A percentile compares a stretch with the other conserved stretches of the same genome.
Evolutionary conservation across 2,797 vertebrate species (phyloP).

Genomic region (Lemur catta): DNA sequence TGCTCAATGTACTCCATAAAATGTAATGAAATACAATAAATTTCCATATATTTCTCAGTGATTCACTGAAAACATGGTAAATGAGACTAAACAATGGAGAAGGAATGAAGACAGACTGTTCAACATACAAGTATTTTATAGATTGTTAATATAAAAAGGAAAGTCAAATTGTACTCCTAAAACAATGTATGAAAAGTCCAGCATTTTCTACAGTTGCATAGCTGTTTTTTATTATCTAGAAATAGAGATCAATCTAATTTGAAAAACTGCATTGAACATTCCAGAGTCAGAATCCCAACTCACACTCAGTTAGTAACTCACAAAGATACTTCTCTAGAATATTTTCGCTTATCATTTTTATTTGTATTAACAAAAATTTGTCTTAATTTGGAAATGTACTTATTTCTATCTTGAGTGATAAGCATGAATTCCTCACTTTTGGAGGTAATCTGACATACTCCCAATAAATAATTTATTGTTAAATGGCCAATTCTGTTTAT

Average conservation of each 20-base stretch:
- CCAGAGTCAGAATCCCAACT: conserved; percentile 8
- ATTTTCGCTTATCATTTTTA: conserved; percentile 45
- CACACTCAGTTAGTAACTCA: neutral
- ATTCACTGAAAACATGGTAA: conserved; percentile 26
- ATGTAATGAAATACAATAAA: conserved; percentile 25
- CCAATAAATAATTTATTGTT: conserved; percentile 35
- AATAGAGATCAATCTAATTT: neutral
- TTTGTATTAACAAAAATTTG: conserved; percentile 23
- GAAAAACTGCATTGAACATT: neutral
- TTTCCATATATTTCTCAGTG: neutral
- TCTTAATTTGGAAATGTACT: conserved; percentile 26
- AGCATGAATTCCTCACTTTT: neutral
- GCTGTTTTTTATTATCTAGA: neutral
- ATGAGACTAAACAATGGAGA: neutral
- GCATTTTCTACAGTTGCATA: neutral
- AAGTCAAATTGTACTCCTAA: conserved; percentile 22
- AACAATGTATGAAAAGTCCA: conserved; percentile 9
- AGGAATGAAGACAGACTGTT: neutral
- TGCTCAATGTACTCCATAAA: conserved; percentile 23
- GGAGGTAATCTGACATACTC: neutral
- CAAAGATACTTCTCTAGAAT: neutral
- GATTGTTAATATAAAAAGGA: conserved; percentile 9
- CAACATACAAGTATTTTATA: neutral
- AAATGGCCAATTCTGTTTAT: conserved; percentile 37
- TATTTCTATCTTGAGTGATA: conserved; percentile 33